phyloP scores from a whole-genome alignment of 92 coral and sea anemone genomes.

The Bergia sp. region DNA sequence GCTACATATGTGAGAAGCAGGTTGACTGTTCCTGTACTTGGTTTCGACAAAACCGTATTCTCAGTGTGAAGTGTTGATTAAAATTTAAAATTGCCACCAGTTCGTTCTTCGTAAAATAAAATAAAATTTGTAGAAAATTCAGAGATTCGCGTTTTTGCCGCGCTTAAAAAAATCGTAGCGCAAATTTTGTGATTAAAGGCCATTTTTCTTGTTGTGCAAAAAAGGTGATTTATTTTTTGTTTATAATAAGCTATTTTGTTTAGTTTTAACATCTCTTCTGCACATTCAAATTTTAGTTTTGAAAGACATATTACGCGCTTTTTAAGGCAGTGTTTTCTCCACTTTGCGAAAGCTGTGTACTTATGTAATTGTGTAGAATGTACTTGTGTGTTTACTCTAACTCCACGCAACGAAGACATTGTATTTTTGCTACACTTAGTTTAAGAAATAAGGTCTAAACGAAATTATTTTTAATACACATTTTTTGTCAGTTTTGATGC shows the following conservation, averaged over 20 bases:
- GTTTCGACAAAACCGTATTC: not conserved
- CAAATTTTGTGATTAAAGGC: not conserved
- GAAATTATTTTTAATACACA: not conserved
- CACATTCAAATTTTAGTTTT: not conserved
- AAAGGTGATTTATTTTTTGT: not conserved
- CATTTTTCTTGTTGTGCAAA: not conserved
- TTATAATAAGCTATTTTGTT: not conserved
- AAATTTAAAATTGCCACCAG: conserved; percentile 35
- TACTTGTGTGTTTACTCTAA: too few relatives aligned
- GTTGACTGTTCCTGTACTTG: not conserved
- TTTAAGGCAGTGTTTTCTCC: not conserved
- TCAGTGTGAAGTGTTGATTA: not conserved
- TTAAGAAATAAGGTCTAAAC: not conserved
- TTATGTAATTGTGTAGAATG: too few relatives aligned
- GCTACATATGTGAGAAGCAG: not conserved
- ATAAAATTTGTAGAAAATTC: not conserved
- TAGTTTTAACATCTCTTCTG: not conserved
- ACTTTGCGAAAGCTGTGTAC: not conserved
- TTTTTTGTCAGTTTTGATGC: not conserved
- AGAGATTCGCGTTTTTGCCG: too few relatives aligned
- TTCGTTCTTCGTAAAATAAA: not conserved
- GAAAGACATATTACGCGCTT: not conserved
- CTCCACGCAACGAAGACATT: too few relatives aligned
- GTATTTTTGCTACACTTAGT: too few relatives aligned
- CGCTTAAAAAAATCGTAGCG: not conserved